Conservation (phyloP, 2,888 invertebrate species). For the Rhodophaea formosa region DNA sequence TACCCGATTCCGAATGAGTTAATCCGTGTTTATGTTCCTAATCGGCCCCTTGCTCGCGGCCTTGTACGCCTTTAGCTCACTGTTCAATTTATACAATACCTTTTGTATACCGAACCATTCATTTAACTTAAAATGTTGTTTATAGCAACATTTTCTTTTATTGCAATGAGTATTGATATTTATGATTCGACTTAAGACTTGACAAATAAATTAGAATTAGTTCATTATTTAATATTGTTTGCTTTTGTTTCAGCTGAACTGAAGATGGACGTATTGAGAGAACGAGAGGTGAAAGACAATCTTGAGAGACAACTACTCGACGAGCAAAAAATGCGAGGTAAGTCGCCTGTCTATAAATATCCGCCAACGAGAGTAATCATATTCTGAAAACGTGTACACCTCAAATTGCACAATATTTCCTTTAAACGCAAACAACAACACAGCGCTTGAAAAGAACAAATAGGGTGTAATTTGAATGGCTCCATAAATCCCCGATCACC, state of each 20-base stretch:
- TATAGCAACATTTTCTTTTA: slow-evolving; percentile 50
- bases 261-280: slow-evolving; percentile 96
- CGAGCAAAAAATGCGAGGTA: slow-evolving; percentile 97
- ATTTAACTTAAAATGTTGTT: slow-evolving; percentile 60
- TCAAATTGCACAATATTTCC: slow-evolving; percentile 24
- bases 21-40: slow-evolving; percentile 80
- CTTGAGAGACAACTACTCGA: slow-evolving; percentile 95
- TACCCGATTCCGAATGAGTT: slow-evolving; percentile 79
- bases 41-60: slow-evolving; percentile 75
- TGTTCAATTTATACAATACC: slow-evolving; percentile 76
- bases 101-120: slow-evolving; percentile 67
- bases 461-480: slow-evolving; percentile 67
- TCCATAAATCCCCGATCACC: slow-evolving; percentile 67
- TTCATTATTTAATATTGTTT: slow-evolving; percentile 20
- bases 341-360: slow-evolving; percentile 58
- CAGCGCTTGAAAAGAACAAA: slow-evolving; percentile 53
- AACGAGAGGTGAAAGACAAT: slow-evolving; percentile 96
- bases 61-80: slow-evolving; percentile 73
- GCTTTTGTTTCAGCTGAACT: slow-evolving; percentile 91
- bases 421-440: slow-evolving; percentile 37
- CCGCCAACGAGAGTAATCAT: slow-evolving; percentile 11
- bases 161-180: slow-evolving; percentile 41
- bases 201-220: slow-evolving; percentile 13
- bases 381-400: slow-evolving; percentile 9
- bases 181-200: slow-evolving; percentile 21